Percentiles rank a stretch among this genome's conserved stretches.
Conservation (phyloP, 2,888 invertebrate genomes). For the Cloeon dipterum region DNA sequence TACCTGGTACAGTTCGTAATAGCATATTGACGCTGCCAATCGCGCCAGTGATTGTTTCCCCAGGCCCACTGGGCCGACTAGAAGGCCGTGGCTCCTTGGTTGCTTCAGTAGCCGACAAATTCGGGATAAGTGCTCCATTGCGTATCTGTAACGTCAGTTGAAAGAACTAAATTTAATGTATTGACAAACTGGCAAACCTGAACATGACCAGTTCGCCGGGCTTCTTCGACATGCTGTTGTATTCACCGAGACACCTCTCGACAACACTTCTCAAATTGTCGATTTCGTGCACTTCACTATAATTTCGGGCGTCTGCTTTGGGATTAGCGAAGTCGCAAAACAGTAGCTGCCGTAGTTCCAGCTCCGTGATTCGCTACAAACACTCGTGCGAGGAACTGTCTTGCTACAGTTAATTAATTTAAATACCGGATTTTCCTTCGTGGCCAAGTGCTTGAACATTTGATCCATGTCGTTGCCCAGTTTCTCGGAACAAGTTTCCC, state of each 20-base stretch:
- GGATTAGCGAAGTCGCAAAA: slow-evolving; percentile 93
- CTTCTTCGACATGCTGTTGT: slow-evolving; percentile 86
- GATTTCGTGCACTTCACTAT: slow-evolving; percentile 69
- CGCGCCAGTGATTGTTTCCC: slow-evolving; percentile 79
- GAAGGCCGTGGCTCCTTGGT: slow-evolving; percentile 69
- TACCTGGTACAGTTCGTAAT: slow-evolving; percentile 63
- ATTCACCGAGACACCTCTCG: slow-evolving; percentile 72
- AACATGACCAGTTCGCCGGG: slow-evolving; percentile 89
- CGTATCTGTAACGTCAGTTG: slow-evolving; percentile 37
- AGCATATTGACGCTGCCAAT: slow-evolving; percentile 79
- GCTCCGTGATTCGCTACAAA: slow-evolving; percentile 40
- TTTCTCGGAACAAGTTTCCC: slow-evolving; percentile 28
- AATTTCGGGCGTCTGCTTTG: slow-evolving; percentile 69
- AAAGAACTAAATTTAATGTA: background rate
- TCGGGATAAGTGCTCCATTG: slow-evolving; percentile 80
- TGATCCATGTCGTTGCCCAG: slow-evolving; percentile 42
- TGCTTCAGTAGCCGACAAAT: slow-evolving; percentile 79
- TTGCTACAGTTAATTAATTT: background rate
- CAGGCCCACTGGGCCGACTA: slow-evolving; percentile 84
- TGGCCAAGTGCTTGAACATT: slow-evolving; percentile 42
- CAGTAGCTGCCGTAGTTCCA: slow-evolving; percentile 60
- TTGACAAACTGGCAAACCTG: slow-evolving; percentile 28
- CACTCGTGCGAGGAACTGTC: background rate
- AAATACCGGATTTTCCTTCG: slow-evolving; percentile 14
- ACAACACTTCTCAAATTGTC: slow-evolving; percentile 59